These are phyloP conservation scores for Scaptomyza pallida DNA, from an alignment of 1,140 invertebrate genomes.

Conservation along the genomic window DNA sequence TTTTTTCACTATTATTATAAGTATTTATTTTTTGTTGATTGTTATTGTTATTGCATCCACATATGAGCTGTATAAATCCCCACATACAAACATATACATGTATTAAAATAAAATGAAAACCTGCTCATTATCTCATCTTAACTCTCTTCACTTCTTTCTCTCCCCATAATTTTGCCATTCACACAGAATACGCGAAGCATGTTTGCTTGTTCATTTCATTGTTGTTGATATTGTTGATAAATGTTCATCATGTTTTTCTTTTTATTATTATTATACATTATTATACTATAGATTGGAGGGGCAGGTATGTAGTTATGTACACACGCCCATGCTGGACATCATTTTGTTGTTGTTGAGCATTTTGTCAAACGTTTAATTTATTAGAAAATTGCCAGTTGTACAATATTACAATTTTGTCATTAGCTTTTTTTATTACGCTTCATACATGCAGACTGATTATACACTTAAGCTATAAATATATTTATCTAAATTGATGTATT, in stretches of 20 bases:
- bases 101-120: conserved; percentile 12
- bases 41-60: conserved; percentile 43
- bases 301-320: background rate
- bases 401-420: conserved; percentile 22
- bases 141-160: conserved; percentile 46
- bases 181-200: conserved; percentile 43
- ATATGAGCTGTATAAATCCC: conserved; percentile 13
- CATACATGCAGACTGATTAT: background rate
- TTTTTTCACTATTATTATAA: conserved; percentile 8
- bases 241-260: conserved; percentile 2
- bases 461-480: background rate
- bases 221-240: background rate
- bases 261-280: conserved; percentile 2
- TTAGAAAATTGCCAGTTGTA: conserved; percentile 25
- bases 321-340: conserved; percentile 46
- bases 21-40: too few relatives aligned
- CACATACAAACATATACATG: conserved; percentile 17
- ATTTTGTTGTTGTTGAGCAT: conserved; percentile 69
- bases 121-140: conserved; percentile 49
- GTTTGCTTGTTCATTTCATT: conserved; percentile 48
- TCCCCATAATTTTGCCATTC: too few relatives aligned
- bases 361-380: conserved; percentile 64
- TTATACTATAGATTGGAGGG: conserved; percentile 31
- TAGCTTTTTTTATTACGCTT: background rate
- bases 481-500: too few relatives aligned